A percentile compares a stretch with the other conserved stretches of the same genome.
Evolutionary conservation across 2,888 invertebrate species (phyloP).

Genomic region (Trachelus stipa): DNA sequence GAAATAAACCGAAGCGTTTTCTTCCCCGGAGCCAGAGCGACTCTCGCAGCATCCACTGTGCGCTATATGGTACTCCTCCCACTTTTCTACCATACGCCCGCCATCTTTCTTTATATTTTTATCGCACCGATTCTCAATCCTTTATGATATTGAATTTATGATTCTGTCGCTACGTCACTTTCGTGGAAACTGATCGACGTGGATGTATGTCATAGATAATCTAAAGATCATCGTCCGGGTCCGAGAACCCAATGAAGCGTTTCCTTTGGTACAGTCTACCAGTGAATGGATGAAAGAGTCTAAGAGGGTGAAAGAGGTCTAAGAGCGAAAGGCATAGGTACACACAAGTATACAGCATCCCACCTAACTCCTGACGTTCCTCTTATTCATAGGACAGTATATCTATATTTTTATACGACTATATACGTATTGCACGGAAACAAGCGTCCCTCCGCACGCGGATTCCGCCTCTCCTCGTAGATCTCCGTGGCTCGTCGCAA

Average conservation of each 20-base stretch:
- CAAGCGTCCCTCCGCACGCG: conserved; percentile 2
- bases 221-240: not conserved
- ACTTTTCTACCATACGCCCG: not conserved
- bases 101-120: not conserved
- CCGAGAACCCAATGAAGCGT: not conserved
- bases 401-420: not conserved
- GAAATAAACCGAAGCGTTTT: conserved; percentile 65
- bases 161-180: not conserved
- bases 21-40: conserved; percentile 36
- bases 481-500: conserved; percentile 53
- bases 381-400: not conserved
- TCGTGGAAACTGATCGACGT: not conserved
- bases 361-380: not conserved
- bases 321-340: not conserved
- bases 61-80: not conserved
- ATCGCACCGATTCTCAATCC: not conserved
- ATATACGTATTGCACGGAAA: not conserved
- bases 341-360: not conserved
- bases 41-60: not conserved
- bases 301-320: not conserved
- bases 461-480: conserved; percentile 43
- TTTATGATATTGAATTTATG: not conserved
- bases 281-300: not conserved
- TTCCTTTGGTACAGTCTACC: not conserved
- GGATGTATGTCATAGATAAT: not conserved